Evolutionary conservation across 2,797 vertebrate genomes (phyloP).

Genomic region (Pseudotriccus pelzelni): DNA sequence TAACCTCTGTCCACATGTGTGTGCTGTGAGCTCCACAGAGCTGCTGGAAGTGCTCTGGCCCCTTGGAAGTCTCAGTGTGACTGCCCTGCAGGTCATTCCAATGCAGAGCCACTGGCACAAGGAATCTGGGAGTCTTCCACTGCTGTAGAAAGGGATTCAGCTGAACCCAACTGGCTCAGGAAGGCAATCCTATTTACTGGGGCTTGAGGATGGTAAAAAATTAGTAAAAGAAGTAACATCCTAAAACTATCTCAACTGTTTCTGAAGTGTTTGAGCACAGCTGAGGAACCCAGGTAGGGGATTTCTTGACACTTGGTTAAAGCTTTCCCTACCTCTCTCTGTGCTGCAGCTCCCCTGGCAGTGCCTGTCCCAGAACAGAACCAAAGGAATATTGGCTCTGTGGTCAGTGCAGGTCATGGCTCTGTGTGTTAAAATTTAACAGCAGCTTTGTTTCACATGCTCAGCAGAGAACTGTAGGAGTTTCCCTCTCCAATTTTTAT

Average conservation of each 20-base stretch:
- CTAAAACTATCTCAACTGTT: background rate
- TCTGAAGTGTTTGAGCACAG: background rate
- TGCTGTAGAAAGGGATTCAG: background rate
- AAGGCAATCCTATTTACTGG: background rate
- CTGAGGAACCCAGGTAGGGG: background rate
- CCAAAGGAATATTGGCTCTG: background rate
- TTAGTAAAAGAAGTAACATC: background rate
- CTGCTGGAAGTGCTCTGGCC: background rate
- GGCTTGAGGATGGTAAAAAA: background rate
- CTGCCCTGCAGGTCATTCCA: background rate
- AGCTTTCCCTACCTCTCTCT: background rate
- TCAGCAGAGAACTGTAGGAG: background rate
- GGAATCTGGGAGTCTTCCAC: background rate
- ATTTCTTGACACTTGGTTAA: background rate
- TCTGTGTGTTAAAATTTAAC: slow-evolving; percentile 6
- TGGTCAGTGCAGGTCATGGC: background rate
- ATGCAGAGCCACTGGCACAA: background rate
- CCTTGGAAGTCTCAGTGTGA: background rate
- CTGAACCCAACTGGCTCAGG: background rate
- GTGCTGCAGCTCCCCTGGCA: background rate
- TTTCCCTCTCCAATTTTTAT: background rate
- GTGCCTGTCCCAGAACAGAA: background rate
- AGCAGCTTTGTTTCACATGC: background rate
- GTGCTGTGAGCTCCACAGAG: background rate
- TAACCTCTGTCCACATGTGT: background rate